Evolutionary conservation across 2,888 invertebrate species (phyloP), one percentile per base, ranked within the genome.

Genomic region (Epistrophe eligans): DNA sequence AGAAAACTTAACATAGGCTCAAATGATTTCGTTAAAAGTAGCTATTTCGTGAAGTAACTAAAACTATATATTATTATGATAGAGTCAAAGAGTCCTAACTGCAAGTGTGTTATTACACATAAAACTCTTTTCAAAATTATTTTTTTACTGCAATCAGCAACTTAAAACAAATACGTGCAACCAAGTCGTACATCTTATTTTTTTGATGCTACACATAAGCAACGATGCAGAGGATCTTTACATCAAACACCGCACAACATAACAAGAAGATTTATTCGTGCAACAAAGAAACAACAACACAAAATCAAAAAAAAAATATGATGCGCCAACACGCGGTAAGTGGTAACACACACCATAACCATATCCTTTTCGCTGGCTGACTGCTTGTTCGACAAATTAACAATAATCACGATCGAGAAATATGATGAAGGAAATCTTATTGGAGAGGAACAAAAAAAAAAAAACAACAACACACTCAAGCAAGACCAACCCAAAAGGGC

Each of bases 301-400:
- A 67, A 50, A 32, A 19, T 2, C 9, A 35, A 17, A 45, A 40
- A 48, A 62, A 32, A 40, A 19, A 77, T 77, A 62, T 80, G 52
- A n/a, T 76, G 60, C 84, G 45, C 52, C 84, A 81, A 81, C 84
- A 73, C 64, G 82, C 77, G 81, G 72, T 85, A 85, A 85, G 77
- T 81, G 81, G 81, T 79, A 82, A 85, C 77, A 85, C 73, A 85
- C 81, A 73, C 74, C 72, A 80, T 81, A 77, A 77, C 74, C 73
- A 70, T 70, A 81, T 85, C 85, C 85, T 85, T 85, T 81, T 62
- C 58, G 70, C 73, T 35, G 73, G 70, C 81, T 70, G 81, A 74
- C 73, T 82, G 82, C 85, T 85, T 85, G 85, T 85, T 85, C 85
- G 82, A 85, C 85, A 85, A 85, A 85, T 85, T 85, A 85, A 82